Percentiles rank a stretch among this genome's conserved stretches.
phyloP scores from a whole-genome alignment of 2,888 invertebrate species.

The Tetranychus truncatus region DNA sequence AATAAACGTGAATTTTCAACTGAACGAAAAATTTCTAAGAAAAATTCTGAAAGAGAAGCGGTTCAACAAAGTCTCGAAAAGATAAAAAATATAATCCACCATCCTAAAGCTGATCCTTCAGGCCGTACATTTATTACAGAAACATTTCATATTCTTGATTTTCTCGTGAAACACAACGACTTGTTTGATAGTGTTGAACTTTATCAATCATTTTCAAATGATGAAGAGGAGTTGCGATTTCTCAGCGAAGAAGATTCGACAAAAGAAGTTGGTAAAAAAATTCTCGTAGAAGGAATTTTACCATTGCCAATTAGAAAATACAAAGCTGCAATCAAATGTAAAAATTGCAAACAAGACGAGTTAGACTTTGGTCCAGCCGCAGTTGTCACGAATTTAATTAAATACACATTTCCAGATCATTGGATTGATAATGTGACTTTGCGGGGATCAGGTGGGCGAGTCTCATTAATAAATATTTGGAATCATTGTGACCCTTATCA shows the following conservation, averaged over 20 bases:
- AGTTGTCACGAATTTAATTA: background rate
- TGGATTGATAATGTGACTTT: background rate
- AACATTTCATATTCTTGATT: no score
- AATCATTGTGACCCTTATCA: background rate
- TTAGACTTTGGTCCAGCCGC: background rate
- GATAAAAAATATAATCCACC: no score
- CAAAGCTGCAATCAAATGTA: background rate
- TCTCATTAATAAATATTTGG: background rate
- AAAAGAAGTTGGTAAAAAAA: background rate
- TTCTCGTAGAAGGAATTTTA: background rate
- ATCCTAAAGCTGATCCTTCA: no score
- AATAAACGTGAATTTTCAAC: no score
- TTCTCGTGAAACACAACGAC: no score
- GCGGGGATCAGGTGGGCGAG: background rate
- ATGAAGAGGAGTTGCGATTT: background rate
- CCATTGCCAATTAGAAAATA: background rate
- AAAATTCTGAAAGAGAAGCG: no score
- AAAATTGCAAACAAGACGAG: background rate
- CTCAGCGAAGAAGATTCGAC: background rate
- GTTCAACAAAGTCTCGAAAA: no score
- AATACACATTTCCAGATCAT: background rate
- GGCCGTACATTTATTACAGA: no score
- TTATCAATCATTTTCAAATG: background rate
- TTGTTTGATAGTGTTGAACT: background rate
- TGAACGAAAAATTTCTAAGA: no score